Evolutionary conservation across 1,140 invertebrate species (phyloP).

Genomic region (Melitaea cinxia): DNA sequence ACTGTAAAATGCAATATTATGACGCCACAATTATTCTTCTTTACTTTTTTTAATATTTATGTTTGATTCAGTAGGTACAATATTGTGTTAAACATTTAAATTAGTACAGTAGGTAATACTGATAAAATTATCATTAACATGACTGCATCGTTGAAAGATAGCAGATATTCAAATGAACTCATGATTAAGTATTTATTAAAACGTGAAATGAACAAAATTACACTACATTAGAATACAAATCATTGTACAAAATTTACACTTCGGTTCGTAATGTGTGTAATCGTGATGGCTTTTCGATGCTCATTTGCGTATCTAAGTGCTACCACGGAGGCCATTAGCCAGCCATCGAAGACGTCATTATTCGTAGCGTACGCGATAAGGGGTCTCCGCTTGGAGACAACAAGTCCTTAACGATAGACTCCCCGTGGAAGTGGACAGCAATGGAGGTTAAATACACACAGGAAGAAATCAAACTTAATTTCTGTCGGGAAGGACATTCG

Average conservation of each 20-base stretch:
- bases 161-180: background rate
- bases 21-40: background rate
- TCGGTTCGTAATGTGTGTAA: constrained; percentile 37
- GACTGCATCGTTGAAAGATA: too few relatives aligned
- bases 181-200: background rate
- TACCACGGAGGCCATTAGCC: constrained; percentile 73
- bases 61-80: too few relatives aligned
- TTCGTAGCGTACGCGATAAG: constrained; percentile 66
- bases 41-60: too few relatives aligned
- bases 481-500: background rate
- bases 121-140: too few relatives aligned
- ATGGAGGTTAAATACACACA: constrained; percentile 38
- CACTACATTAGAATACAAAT: constrained; percentile 6
- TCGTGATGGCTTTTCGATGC: constrained; percentile 60
- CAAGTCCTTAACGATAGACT: constrained; percentile 63
- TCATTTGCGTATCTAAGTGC: constrained; percentile 80
- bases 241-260: constrained; percentile 12
- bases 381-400: constrained; percentile 42
- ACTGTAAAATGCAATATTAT: background rate
- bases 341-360: constrained; percentile 76
- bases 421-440: constrained; percentile 61
- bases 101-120: background rate
- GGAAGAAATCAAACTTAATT: constrained; percentile 26
- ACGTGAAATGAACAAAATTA: background rate
- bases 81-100: too few relatives aligned